These are phyloP conservation scores for Metallyticus violacea DNA, from an alignment of 2,888 invertebrate species.

Conservation along the genomic window DNA sequence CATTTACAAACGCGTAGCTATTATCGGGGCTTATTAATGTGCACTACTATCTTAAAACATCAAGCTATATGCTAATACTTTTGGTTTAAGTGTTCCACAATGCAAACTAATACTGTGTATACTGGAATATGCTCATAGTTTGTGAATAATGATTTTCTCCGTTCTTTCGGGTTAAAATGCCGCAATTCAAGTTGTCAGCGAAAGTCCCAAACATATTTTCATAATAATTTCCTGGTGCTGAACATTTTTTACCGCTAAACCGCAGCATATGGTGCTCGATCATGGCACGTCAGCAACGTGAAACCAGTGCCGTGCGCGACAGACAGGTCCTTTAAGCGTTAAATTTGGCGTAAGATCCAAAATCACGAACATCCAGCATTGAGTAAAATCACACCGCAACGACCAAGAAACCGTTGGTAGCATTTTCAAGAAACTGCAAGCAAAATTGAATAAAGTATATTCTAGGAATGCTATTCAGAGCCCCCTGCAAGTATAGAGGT, in stretches of 20 bases:
- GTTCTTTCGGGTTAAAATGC: not conserved
- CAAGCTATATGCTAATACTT: no score
- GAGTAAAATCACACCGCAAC: not conserved
- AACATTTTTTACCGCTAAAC: not conserved
- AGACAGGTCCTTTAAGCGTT: not conserved
- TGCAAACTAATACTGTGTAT: no score
- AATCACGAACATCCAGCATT: not conserved
- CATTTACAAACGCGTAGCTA: no score
- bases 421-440: not conserved
- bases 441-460: not conserved
- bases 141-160: no score
- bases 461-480: no score
- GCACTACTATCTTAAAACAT: no score
- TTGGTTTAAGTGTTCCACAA: no score
- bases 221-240: not conserved
- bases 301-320: not conserved
- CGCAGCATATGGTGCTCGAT: not conserved
- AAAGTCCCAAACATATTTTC: not conserved
- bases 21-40: no score
- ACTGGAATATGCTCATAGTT: no score
- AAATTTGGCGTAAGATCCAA: not conserved
- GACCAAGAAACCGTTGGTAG: not conserved
- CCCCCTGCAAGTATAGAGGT: no score
- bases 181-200: not conserved
- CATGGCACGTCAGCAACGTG: not conserved